Evolutionary conservation across 2,113 vertebrate genomes (phyloP), one percentile per base, ranked within the genome.

Genomic region (Phyllopteryx taeniolatus): DNA sequence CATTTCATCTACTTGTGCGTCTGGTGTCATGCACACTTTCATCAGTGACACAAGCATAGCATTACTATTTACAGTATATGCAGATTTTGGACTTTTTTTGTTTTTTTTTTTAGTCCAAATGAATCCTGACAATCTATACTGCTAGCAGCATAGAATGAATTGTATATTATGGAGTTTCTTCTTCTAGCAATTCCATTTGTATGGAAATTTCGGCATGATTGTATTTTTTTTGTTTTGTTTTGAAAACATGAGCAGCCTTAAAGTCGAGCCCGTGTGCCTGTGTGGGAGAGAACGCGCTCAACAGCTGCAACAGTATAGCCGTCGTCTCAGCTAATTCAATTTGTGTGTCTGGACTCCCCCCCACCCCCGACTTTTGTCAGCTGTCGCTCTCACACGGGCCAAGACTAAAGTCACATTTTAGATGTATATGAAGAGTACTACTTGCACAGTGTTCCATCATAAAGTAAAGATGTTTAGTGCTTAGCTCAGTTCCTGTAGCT

Each of bases 251-350:
- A 60, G 7, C 27, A 60, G 59, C 31, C 59, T 35, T 3, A 35
- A 35, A 61, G 15, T 35, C 5, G 59, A 61, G 67, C 67, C 65
- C 64, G 72, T 75, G 75, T 64, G 72, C 76, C 47, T 47, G 67
- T 2, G 1, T 68, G 53, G 53, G 53, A 69, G 51, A 69, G 67
- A 68, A 46, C 69, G 51, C 56, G 67, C 56, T 62, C 71, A 88
- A 85, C 89, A 90, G 89, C 86, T 90, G 91, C 89, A 89, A 79
- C 78, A 78, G 65, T 83, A 67, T 59, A 76, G 80, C 72, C 79
- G 22, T 73, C 65, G 22, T 76, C 65, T 84, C 79, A 75, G 76
- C 77, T 75, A 79, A 76, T 64, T 87, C 73, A 80, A 82, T 81
- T 81, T 86, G 85, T 81, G 27, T 76, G 73, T 79, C 81, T 79